A percentile compares a stretch with the other conserved stretches of the same genome.
Conservation (phyloP, 2,797 vertebrate genomes). For the Malurus splendens region DNA sequence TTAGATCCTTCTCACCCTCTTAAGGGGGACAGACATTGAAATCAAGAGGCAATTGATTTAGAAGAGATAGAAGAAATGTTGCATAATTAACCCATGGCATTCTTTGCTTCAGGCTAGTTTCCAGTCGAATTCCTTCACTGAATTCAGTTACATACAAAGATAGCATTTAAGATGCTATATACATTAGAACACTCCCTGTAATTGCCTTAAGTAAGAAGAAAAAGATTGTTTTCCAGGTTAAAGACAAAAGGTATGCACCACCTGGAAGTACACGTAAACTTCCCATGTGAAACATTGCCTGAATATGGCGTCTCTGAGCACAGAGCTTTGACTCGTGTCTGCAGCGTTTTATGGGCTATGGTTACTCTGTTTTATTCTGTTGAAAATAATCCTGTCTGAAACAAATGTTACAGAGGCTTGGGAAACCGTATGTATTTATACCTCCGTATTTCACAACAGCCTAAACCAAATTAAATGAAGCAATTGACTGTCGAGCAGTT, state of each 20-base stretch:
- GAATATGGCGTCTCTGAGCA: neutral
- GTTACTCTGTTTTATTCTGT: neutral
- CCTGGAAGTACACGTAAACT: neutral
- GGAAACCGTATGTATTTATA: neutral
- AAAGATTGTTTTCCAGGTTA: neutral
- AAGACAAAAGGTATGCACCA: neutral
- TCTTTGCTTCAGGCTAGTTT: conserved; percentile 1
- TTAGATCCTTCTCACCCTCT: conserved; percentile 20
- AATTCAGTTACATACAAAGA: neutral
- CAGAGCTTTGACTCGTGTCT: neutral
- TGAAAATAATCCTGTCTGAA: neutral
- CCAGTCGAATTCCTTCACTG: neutral
- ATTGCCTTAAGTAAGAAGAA: neutral
- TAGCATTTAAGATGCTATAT: neutral
- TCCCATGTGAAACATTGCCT: neutral
- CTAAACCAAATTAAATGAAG: neutral
- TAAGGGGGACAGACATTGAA: neutral
- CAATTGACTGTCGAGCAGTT: neutral
- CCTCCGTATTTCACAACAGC: neutral
- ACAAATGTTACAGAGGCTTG: neutral
- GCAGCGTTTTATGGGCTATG: neutral
- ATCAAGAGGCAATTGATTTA: conserved; percentile 29
- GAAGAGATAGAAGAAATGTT: neutral
- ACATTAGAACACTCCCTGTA: neutral
- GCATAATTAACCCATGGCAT: conserved; percentile 18